Base-by-base conservation (phyloP, 2,113 vertebrate genomes). In the Sylvietta virens region DNA sequence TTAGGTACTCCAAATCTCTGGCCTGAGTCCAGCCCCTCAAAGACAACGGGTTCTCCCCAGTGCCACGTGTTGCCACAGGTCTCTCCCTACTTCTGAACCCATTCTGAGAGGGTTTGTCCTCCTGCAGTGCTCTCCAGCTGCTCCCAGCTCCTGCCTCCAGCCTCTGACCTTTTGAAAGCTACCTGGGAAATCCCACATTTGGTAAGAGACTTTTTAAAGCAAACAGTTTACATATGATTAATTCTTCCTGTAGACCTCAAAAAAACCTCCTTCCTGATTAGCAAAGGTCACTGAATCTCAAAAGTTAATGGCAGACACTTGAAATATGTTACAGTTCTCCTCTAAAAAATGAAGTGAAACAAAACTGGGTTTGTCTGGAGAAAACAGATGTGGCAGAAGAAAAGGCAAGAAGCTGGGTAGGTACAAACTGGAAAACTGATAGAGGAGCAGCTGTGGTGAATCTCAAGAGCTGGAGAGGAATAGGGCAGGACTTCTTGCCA, bases 181-280 rank as follows among this genome's bases (percentile, higher is more conserved):
- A 92, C 78, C 42, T 96, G 72, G 85, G 86, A 94, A 90, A 97
- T 86, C 92, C 94, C 80, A 92, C 82, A 88, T 94, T 94, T 81
- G 95, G 86, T 89, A 33, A 56, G 62, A 96, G 69, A 67, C 87
- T 90, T 86, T 76, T 90, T 62, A 90, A 88, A 94, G 83, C 93
- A 91, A 96, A 89, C 65, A 82, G 81, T 90, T 76, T 90, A 72
- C 92, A 80, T 85, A 76, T 11, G 44, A 96, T 90, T 93, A 95
- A 92, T 90, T 93, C 88, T 88, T 95, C 74, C 66, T 30, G 10
- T 9, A 91, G 78, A 95, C 20, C 84, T 93, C 37, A 85, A 74
- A 90, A 71, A 82, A 47, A 3, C 18, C 50, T 30, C 40, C 56
- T 65, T 76, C 47, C 85, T 82, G 48, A 90, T 94, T 94, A 95